Conservation (phyloP, 2,113 vertebrate species). For the Gavia stellata region DNA sequence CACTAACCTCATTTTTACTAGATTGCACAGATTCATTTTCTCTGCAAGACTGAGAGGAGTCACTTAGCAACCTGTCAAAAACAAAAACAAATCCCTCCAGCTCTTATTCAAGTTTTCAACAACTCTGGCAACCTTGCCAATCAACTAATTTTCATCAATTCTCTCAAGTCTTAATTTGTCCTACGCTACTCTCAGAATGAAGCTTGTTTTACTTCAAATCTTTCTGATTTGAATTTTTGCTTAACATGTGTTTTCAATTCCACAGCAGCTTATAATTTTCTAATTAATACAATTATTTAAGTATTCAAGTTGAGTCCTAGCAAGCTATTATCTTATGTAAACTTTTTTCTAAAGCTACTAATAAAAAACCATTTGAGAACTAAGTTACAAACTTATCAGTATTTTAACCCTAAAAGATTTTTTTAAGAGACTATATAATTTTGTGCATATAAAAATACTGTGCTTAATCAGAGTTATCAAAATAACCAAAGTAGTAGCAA, state of each 20-base stretch:
- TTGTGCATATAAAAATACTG: neutral
- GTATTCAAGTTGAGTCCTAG: neutral
- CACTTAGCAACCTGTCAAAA: conserved; percentile 85
- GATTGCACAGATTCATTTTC: conserved; percentile 80
- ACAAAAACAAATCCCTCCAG: conserved; percentile 49
- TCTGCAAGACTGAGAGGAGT: conserved; percentile 80
- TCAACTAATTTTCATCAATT: conserved; percentile 25
- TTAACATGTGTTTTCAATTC: neutral
- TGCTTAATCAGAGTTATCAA: neutral
- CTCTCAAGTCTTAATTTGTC: neutral
- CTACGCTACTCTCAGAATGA: neutral
- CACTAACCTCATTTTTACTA: conserved; percentile 87
- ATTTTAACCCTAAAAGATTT: neutral
- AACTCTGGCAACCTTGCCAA: conserved; percentile 20
- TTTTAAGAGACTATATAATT: neutral
- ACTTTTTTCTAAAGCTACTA: neutral
- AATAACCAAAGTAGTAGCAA: neutral
- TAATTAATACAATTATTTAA: neutral
- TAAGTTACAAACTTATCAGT: neutral
- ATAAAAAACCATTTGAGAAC: neutral
- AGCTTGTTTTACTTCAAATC: neutral
- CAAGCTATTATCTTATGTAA: neutral
- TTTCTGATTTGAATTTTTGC: neutral
- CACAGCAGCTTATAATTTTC: neutral
- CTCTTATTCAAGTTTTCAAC: conserved; percentile 49